A percentile compares a stretch with the other conserved stretches of the same genome.
Conservation (phyloP, 2,888 invertebrate species). For the Cataglyphis albicans region DNA sequence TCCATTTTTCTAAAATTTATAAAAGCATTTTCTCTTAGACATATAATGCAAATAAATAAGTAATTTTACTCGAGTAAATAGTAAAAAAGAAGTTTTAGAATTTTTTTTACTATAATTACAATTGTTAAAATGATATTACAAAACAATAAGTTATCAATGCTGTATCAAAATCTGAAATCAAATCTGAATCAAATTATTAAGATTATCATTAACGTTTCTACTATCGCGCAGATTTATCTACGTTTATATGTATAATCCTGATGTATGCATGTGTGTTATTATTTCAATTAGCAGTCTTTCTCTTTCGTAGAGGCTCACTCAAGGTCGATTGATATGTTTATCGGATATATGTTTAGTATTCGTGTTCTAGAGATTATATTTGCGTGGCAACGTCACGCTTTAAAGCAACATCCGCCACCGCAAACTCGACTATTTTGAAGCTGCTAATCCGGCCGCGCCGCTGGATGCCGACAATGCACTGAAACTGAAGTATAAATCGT, state of each 20-base stretch:
- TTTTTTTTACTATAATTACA: neutral
- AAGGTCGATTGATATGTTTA: constrained; percentile 11
- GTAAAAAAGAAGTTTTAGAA: neutral
- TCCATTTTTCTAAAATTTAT: neutral
- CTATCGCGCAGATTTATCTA: neutral
- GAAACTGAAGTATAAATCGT: constrained; percentile 41
- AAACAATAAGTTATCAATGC: neutral
- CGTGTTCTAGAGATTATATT: constrained; percentile 13
- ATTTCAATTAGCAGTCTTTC: constrained; percentile 18
- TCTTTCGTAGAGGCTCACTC: neutral
- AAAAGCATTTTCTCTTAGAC: neutral
- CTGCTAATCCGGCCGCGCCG: constrained; percentile 35
- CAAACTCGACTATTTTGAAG: constrained; percentile 48
- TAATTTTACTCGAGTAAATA: neutral
- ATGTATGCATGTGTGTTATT: neutral
- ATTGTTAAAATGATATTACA: neutral
- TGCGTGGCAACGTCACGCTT: constrained; percentile 29
- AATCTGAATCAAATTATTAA: neutral
- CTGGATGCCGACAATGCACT: constrained; percentile 30
- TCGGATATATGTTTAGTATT: neutral
- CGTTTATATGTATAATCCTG: neutral
- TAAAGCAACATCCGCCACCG: constrained; percentile 29
- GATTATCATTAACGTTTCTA: neutral
- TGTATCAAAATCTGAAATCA: neutral
- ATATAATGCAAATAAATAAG: neutral